Evolutionary conservation across 2,888 invertebrate genomes (phyloP).

Genomic region (Scaptomyza polygonia): DNA sequence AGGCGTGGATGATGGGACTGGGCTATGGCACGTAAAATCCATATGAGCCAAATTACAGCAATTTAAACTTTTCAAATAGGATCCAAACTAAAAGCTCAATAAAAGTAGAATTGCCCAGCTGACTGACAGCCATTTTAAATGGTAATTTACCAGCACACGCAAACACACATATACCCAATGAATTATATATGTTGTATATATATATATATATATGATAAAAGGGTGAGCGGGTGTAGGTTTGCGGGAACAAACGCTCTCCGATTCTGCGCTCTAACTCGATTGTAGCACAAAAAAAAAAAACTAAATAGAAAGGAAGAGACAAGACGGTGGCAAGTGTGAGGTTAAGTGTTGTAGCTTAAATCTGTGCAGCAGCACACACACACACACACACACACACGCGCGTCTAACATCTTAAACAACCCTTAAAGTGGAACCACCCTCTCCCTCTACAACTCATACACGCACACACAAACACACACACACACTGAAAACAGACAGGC

Average conservation of each 20-base stretch:
- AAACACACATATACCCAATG: slow-evolving; percentile 12
- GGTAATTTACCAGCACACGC: slow-evolving; percentile 70
- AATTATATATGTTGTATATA: slow-evolving; percentile 1
- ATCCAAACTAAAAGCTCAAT: slow-evolving; percentile 80
- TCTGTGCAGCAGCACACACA: slow-evolving; percentile 54
- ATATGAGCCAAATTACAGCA: slow-evolving; percentile 65
- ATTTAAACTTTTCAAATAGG: slow-evolving; percentile 75
- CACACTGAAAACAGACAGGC: slow-evolving; percentile 20
- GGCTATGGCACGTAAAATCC: slow-evolving; percentile 21
- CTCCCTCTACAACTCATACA: not conserved
- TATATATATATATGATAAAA: not conserved
- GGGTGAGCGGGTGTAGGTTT: not conserved
- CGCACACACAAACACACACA: slow-evolving; percentile 3
- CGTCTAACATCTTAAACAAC: slow-evolving; percentile 51
- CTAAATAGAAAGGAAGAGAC: slow-evolving; percentile 23
- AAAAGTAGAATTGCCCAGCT: slow-evolving; percentile 72
- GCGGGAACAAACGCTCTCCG: slow-evolving; percentile 59
- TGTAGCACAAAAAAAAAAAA: slow-evolving; percentile 20
- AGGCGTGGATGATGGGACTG: not conserved
- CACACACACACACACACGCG: slow-evolving; percentile 9
- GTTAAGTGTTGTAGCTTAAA: slow-evolving; percentile 79
- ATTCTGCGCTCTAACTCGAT: slow-evolving; percentile 69
- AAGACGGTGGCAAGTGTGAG: slow-evolving; percentile 72
- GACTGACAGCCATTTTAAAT: slow-evolving; percentile 82
- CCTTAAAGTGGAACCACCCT: slow-evolving; percentile 43